phyloP scores from a whole-genome alignment of 2,113 vertebrate genomes.

The Corythoichthys haematopterus region DNA sequence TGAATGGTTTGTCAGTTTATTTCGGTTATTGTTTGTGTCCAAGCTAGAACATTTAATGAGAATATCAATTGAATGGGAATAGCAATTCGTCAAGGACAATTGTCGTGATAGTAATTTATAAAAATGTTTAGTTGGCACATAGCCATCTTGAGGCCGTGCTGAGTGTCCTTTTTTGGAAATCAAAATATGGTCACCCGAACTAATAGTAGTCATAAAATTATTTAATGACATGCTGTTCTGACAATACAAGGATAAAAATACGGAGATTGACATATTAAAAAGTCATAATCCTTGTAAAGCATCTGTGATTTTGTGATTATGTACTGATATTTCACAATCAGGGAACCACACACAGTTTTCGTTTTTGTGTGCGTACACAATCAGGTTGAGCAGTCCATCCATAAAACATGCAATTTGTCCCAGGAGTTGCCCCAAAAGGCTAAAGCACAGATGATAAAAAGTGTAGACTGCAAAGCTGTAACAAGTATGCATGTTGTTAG shows the following conservation, averaged over 20 bases:
- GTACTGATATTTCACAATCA: neutral
- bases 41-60: too few relatives aligned
- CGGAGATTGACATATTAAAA: neutral
- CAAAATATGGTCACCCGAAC: too few relatives aligned
- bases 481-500: conserved; percentile 5
- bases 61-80: too few relatives aligned
- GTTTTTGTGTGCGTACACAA: neutral
- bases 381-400: neutral
- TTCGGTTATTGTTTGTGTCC: too few relatives aligned
- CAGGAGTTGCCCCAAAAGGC: neutral
- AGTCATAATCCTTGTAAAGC: neutral
- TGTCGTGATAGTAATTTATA: too few relatives aligned
- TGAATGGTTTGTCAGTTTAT: too few relatives aligned
- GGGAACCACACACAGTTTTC: neutral
- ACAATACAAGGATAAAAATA: neutral
- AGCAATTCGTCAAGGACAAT: too few relatives aligned
- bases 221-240: neutral
- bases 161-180: too few relatives aligned
- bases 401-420: neutral
- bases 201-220: neutral
- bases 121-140: too few relatives aligned
- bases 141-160: too few relatives aligned
- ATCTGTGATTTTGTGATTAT: neutral
- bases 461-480: neutral
- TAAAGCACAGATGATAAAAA: neutral